Evolutionary conservation across 2,888 invertebrate genomes (phyloP), one percentile per base, ranked within the genome.

Genomic region (Cosmopolites sordidus): DNA sequence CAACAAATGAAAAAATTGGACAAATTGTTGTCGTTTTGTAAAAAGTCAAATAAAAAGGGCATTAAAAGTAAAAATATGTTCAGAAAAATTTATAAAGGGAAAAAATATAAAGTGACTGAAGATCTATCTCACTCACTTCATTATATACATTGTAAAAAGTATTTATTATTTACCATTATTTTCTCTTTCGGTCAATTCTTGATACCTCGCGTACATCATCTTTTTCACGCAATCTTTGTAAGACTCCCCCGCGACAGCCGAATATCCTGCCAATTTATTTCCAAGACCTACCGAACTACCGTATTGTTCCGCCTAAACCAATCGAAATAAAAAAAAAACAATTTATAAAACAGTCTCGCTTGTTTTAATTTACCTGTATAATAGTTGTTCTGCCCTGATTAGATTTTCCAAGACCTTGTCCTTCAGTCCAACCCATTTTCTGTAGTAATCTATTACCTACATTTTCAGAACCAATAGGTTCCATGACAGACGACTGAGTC

Each of bases 381-480:
- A 96, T 96, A 48, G 89, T 90, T 16, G 92, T 91, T 64, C 93
- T 79, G 11, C 94, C 97, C 74, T 98, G 97, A 69, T 93, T 93
- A 48, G 84, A 82, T 71, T 90, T 91, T 0, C 99, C 98, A 16
- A 99, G 77, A 0, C 99, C 99, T 77, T 92, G 87, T 0, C 99
- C 99, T 70, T 94, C 94, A 4, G 89, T 89, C 99, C 99, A 99
- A 2, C 99, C 99, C 99, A 99, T 99, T 75, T 94, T 95, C 74
- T 98, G 95, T 59, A 99, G 73, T 73, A 99, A 79, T 69, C 92
- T 89, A 69, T 90, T 97, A 5, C 98, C 99, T 54, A 97, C 91
- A 64, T 96, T 96, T 62, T 91, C 93, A 0, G 89, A 84, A 63
- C 91, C 79, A 66, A 94, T 80, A 55, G 89, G 79, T 72, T 83